Base-by-base conservation (phyloP, 2,888 invertebrate species). In the Sinopyrophorus schimmeli region DNA sequence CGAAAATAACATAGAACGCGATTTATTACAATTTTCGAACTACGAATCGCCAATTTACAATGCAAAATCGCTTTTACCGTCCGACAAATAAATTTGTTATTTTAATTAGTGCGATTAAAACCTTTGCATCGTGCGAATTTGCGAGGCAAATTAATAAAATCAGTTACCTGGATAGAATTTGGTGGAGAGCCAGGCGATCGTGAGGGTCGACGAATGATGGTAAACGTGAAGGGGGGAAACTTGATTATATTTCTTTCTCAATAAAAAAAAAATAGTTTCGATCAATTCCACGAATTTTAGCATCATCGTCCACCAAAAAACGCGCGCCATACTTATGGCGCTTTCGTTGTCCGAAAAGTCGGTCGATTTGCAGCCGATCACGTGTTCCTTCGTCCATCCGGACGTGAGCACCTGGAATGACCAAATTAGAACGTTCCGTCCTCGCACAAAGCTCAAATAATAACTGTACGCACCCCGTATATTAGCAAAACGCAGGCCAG, bases 181-280 rank as follows among this genome's bases (percentile, higher is more conserved):
- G 21, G 80, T 75, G 1, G 74, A 79, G 0, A 79, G 56, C 81
- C 85, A 87, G 0, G 80, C 69, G 2, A 87, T 72, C 5, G 77
- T 64, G 20, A 83, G 65, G 0, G 85, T 79, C 34, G 80, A 76
- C 34, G 79, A 71, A 57, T 89, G 89, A 71, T 89, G 89, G 64
- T 88, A 88, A 1, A 89, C 72, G 59, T 89, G 89, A 28, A 89
- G 72, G 53, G 80, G 81, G 0, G 87, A 81, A 3, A 86, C 82
- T 72, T 89, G 89, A 28, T 78, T 79, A 48, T 80, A 76, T 66
- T 84, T 88, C 69, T 87, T 86, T 50, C 89, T 77, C 58, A 89
- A 65, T n/a, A 86, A 72, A 64, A 89, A 89, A 67, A 88, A 82
- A 3, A 81, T 65, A 0, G 89, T 89, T 68, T 89, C 89, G 0